A percentile compares a stretch with the other conserved stretches of the same genome.
phyloP scores from a whole-genome alignment of 1,140 invertebrate genomes.

The Leptestheria dahalacensis region DNA sequence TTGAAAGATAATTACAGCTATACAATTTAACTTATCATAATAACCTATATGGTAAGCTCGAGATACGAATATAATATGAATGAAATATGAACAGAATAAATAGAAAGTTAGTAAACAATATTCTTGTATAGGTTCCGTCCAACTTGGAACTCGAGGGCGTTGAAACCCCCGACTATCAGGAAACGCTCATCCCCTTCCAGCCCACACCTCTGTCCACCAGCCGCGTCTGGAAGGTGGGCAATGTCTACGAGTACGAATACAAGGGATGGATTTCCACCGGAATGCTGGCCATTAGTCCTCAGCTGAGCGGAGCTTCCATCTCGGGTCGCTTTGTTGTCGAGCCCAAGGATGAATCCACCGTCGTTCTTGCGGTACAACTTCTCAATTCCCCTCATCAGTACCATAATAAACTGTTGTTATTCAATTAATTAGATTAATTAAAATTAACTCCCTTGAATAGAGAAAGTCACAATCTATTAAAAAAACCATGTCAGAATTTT shows the following conservation, averaged over 20 bases:
- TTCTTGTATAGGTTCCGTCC: neutral
- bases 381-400: too few species aligned
- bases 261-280: conserved; percentile 13
- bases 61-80: neutral
- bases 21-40: too few species aligned
- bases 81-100: neutral
- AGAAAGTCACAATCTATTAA: neutral
- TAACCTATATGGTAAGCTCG: too few species aligned
- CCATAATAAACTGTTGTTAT: too few species aligned
- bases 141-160: neutral
- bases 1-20: too few species aligned
- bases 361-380: conserved; percentile 13
- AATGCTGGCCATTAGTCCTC: conserved; percentile 8
- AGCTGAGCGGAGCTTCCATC: conserved; percentile 9
- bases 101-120: neutral
- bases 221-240: conserved; percentile 12
- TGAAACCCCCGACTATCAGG: neutral
- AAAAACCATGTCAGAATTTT: too few species aligned
- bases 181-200: neutral
- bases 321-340: conserved; percentile 12
- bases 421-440: too few species aligned
- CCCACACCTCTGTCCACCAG: neutral
- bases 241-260: conserved; percentile 14
- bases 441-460: too few species aligned
- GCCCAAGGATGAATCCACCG: conserved; percentile 2